phyloP scores from a whole-genome alignment of 1,140 invertebrate genomes.

The Lucilia sericata region DNA sequence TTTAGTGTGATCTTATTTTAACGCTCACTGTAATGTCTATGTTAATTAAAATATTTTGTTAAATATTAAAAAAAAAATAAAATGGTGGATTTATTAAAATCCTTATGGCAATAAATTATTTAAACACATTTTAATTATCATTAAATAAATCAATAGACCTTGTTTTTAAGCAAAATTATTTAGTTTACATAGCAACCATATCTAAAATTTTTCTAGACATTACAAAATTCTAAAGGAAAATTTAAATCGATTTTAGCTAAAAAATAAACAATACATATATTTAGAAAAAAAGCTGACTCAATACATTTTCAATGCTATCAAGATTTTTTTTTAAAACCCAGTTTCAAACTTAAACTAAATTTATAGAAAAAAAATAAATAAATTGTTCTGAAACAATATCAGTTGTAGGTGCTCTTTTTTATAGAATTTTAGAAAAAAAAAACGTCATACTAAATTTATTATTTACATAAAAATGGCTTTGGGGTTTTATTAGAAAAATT shows the following conservation, averaged over 20 bases:
- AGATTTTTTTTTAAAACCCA: neutral
- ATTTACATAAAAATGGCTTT: conserved; percentile 19
- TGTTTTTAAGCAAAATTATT: neutral
- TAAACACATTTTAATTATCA: neutral
- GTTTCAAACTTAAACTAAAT: neutral
- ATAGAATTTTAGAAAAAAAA: neutral
- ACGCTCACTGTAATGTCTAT: too few species aligned
- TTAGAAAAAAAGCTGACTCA: neutral
- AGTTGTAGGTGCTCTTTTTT: conserved; percentile 5
- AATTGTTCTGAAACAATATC: neutral
- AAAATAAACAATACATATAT: neutral
- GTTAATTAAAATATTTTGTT: too few species aligned
- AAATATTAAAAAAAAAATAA: too few species aligned
- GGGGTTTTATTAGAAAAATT: neutral
- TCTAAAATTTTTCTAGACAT: neutral
- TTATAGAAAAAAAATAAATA: neutral
- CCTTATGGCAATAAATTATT: neutral
- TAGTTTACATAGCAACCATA: neutral
- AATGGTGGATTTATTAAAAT: too few species aligned
- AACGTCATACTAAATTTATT: neutral
- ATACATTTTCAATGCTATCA: neutral
- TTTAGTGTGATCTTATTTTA: too few species aligned
- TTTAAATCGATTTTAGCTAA: neutral
- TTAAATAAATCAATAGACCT: neutral
- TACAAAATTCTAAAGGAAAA: neutral